Percentiles rank a stretch among this genome's conserved stretches.
phyloP scores from a whole-genome alignment of 2,113 vertebrate genomes.

The Alligator mississippiensis region DNA sequence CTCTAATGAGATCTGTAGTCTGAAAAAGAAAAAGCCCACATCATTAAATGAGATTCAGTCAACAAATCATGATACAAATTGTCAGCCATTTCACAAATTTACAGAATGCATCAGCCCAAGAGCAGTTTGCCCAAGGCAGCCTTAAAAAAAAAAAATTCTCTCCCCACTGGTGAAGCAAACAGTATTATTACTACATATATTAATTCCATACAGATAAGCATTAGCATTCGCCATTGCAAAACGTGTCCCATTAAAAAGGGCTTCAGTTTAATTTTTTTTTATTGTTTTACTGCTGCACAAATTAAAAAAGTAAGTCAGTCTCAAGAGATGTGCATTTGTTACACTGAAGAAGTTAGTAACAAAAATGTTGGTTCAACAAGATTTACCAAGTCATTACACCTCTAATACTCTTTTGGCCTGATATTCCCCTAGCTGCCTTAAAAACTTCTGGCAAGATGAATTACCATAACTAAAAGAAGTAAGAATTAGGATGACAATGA shows the following conservation, averaged over 20 bases:
- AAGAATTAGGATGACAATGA: not conserved
- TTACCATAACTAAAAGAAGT: not conserved
- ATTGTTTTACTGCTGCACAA: too few relatives aligned
- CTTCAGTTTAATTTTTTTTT: too few relatives aligned
- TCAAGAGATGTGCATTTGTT: too few relatives aligned
- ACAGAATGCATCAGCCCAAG: not conserved
- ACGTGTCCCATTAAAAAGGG: too few relatives aligned
- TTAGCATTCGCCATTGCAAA: too few relatives aligned
- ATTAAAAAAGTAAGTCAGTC: too few relatives aligned
- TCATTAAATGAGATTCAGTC: constrained; percentile 62
- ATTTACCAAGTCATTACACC: not conserved
- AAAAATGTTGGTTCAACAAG: too few relatives aligned
- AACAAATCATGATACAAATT: not conserved
- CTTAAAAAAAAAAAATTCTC: not conserved
- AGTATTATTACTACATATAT: not conserved
- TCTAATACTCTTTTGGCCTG: not conserved
- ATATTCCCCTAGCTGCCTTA: too few relatives aligned
- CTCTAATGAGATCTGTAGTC: constrained; percentile 95
- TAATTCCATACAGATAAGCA: not conserved
- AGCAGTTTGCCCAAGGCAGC: not conserved
- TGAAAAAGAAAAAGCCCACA: constrained; percentile 71
- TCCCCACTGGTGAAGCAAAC: not conserved
- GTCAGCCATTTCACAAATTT: not conserved
- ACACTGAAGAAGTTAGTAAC: too few relatives aligned
- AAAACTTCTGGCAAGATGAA: not conserved